These are phyloP conservation scores for Dysmachus trigonus DNA, from an alignment of 2,888 invertebrate genomes.

Conservation along the genomic window DNA sequence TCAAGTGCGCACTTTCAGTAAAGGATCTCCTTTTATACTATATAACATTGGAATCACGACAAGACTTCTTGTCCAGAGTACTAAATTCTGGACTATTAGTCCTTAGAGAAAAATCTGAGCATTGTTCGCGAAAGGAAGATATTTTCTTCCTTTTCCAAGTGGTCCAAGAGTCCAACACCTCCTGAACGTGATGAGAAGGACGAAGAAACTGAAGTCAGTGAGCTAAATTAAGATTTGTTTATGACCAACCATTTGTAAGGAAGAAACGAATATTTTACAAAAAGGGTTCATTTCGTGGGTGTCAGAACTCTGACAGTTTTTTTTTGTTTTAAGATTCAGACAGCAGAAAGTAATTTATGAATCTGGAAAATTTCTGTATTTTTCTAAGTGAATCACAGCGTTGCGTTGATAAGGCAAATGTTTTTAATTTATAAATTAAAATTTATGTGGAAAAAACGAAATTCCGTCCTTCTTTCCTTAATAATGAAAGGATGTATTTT, in stretches of 20 bases:
- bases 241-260: not conserved
- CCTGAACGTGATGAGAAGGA: not conserved
- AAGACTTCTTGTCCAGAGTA: not conserved
- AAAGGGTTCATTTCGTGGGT: conserved; percentile 1
- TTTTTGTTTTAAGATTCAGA: not conserved
- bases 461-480: not conserved
- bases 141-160: not conserved
- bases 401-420: not conserved
- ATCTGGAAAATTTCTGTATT: not conserved
- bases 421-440: not conserved
- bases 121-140: not conserved
- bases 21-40: not conserved
- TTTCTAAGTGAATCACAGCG: not conserved
- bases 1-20: not conserved
- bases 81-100: not conserved
- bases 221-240: conserved; percentile 24
- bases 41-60: not conserved
- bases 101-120: not conserved
- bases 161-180: not conserved
- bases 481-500: not conserved
- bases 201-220: not conserved
- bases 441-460: not conserved
- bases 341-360: not conserved
- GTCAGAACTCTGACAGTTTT: not conserved
- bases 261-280: not conserved